Percentiles rank a stretch among this genome's conserved stretches.
These are phyloP conservation scores for Dromiciops gliroides DNA, from an alignment of 2,113 vertebrate species.

Conservation along the genomic window DNA sequence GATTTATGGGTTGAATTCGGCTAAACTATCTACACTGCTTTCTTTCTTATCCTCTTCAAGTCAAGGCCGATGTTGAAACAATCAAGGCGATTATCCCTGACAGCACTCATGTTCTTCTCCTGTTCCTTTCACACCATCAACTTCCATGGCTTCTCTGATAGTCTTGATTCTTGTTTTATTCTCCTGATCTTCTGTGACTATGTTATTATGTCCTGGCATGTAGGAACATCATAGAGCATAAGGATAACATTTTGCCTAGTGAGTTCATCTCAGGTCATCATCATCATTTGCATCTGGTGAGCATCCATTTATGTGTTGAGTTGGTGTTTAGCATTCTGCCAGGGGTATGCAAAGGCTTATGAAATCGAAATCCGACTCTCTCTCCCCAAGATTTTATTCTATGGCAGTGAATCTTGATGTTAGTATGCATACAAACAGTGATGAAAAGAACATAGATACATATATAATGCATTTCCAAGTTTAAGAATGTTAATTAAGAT, in stretches of 20 bases:
- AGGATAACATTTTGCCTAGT: not conserved
- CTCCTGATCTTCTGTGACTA: not conserved
- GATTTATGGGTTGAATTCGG: not conserved
- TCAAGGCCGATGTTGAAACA: not conserved
- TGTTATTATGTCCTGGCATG: not conserved
- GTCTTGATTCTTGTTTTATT: not conserved
- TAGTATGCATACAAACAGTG: not conserved
- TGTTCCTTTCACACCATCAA: not conserved
- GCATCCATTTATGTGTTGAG: not conserved
- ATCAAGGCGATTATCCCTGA: not conserved
- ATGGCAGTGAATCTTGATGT: not conserved
- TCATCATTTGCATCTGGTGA: not conserved
- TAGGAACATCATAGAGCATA: not conserved
- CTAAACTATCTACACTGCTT: not conserved
- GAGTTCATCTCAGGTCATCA: not conserved
- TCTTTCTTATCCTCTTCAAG: not conserved
- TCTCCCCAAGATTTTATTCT: not conserved
- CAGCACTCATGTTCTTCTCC: not conserved
- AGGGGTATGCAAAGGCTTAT: not conserved
- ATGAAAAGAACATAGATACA: not conserved
- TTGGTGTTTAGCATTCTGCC: not conserved
- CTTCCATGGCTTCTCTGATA: not conserved
- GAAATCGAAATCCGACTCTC: not conserved
- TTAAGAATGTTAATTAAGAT: not conserved
- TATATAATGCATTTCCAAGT: not conserved